A percentile compares a stretch with the other conserved stretches of the same genome.
phyloP scores from a whole-genome alignment of 53 echinoderm and acorn worm species.

The Crossaster papposus region DNA sequence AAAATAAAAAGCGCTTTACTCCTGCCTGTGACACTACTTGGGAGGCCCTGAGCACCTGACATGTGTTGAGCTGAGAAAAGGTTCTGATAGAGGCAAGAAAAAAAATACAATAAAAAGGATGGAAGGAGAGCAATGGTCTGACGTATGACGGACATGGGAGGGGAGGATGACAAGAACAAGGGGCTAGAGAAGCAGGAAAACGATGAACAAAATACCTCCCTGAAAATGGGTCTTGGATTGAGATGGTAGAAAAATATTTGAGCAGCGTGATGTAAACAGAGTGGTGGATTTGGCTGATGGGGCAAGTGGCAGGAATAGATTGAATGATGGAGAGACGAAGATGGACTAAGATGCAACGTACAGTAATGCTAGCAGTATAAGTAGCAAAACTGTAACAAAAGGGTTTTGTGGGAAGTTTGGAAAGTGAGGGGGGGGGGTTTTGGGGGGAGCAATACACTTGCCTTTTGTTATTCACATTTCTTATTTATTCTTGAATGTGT shows the following conservation, averaged over 20 bases:
- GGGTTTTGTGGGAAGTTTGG: no score
- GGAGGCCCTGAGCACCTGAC: constrained; percentile 54
- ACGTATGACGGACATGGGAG: not conserved
- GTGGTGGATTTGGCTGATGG: constrained; percentile 18
- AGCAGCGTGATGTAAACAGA: constrained; percentile 54
- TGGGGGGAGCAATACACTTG: no score
- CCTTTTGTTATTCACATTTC: no score
- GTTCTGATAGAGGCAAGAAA: not conserved
- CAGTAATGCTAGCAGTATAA: not conserved
- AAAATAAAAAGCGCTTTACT: constrained; percentile 65
- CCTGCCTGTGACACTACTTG: constrained; percentile 56
- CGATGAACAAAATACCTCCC: constrained; percentile 49
- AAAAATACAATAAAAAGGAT: not conserved
- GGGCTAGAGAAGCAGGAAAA: constrained; percentile 22
- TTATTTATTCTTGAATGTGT: no score
- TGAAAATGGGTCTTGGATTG: constrained; percentile 61
- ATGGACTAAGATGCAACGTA: not conserved
- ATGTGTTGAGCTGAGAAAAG: constrained; percentile 56
- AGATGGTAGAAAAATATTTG: constrained; percentile 63
- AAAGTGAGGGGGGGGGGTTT: no score
- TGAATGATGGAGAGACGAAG: not conserved
- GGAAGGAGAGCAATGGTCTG: not conserved
- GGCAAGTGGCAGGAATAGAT: not conserved
- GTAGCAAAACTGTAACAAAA: not conserved
- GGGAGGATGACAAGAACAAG: not conserved